Percentiles rank a stretch among this genome's conserved stretches.
phyloP scores from a whole-genome alignment of 2,888 invertebrate species.

The Neoascia interrupta region DNA sequence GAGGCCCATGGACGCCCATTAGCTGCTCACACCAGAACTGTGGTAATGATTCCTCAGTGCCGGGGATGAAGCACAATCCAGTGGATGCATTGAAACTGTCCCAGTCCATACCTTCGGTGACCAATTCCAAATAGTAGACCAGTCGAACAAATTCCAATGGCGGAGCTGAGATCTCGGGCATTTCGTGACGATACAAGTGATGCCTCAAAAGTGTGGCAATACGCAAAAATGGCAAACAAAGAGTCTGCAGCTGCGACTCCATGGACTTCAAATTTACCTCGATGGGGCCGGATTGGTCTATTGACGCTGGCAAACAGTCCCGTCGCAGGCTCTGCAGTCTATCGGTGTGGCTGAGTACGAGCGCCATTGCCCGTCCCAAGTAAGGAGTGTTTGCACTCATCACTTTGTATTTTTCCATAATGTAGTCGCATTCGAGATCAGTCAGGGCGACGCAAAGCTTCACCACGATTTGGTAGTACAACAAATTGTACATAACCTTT shows the following conservation, averaged over 20 bases:
- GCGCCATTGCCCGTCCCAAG: slow-evolving; percentile 78
- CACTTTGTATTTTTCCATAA: slow-evolving; percentile 76
- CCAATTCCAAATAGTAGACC: slow-evolving; percentile 88
- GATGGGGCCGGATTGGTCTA: slow-evolving; percentile 70
- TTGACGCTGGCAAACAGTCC: slow-evolving; percentile 75
- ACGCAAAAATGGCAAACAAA: slow-evolving; percentile 91
- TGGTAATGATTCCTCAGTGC: slow-evolving; percentile 81
- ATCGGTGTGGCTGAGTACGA: slow-evolving; percentile 77
- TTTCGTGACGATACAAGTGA: slow-evolving; percentile 89
- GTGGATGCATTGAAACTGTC: slow-evolving; percentile 84
- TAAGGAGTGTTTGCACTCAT: slow-evolving; percentile 73
- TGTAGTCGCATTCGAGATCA: slow-evolving; percentile 83
- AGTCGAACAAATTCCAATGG: slow-evolving; percentile 89
- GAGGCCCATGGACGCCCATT: slow-evolving; percentile 80
- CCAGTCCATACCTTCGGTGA: slow-evolving; percentile 84
- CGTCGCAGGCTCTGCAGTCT: slow-evolving; percentile 76
- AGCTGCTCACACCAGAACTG: slow-evolving; percentile 86
- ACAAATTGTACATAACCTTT: slow-evolving; percentile 91
- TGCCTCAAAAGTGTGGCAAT: slow-evolving; percentile 90
- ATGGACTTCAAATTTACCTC: slow-evolving; percentile 78
- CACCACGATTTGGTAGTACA: slow-evolving; percentile 93
- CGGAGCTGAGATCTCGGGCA: slow-evolving; percentile 84
- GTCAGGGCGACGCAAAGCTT: slow-evolving; percentile 87
- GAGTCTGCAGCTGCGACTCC: slow-evolving; percentile 85
- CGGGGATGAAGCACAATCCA: slow-evolving; percentile 83